Conservation (phyloP, 2,888 invertebrate genomes). For the Eupithecia insigniata region DNA sequence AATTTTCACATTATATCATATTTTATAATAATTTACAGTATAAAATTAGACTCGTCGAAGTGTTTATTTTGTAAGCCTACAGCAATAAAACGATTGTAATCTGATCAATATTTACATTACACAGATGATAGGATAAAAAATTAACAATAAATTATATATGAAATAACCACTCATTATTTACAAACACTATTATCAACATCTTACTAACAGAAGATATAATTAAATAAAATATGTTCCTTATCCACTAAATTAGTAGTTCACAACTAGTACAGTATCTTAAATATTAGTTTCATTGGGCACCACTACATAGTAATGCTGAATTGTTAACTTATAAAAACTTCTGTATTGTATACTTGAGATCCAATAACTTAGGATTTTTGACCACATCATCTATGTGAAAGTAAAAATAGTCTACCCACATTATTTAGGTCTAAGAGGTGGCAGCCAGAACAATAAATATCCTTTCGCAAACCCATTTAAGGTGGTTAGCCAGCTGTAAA, state of each 20-base stretch:
- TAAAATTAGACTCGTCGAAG: too few relatives aligned
- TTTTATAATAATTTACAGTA: too few relatives aligned
- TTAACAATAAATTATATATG: constrained; percentile 11
- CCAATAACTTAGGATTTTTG: neutral
- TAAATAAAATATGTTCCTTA: neutral
- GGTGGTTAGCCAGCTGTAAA: too few relatives aligned
- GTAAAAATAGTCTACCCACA: constrained; percentile 3
- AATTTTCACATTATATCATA: too few relatives aligned
- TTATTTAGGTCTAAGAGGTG: neutral
- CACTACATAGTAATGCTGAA: neutral
- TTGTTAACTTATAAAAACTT: neutral
- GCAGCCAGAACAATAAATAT: neutral
- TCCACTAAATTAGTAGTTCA: neutral
- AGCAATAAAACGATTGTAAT: too few relatives aligned
- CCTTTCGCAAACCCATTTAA: neutral
- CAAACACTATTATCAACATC: neutral
- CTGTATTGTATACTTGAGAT: neutral
- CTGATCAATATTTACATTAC: too few relatives aligned
- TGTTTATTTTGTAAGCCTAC: too few relatives aligned
- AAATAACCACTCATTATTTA: constrained; percentile 12
- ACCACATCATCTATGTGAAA: constrained; percentile 3
- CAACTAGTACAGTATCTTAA: neutral
- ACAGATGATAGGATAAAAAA: constrained; percentile 10
- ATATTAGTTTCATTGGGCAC: neutral
- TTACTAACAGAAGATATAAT: neutral